A percentile compares a stretch with the other conserved stretches of the same genome.
These are phyloP conservation scores for Colaptes auratus DNA, from an alignment of 2,113 vertebrate species.

Conservation along the genomic window DNA sequence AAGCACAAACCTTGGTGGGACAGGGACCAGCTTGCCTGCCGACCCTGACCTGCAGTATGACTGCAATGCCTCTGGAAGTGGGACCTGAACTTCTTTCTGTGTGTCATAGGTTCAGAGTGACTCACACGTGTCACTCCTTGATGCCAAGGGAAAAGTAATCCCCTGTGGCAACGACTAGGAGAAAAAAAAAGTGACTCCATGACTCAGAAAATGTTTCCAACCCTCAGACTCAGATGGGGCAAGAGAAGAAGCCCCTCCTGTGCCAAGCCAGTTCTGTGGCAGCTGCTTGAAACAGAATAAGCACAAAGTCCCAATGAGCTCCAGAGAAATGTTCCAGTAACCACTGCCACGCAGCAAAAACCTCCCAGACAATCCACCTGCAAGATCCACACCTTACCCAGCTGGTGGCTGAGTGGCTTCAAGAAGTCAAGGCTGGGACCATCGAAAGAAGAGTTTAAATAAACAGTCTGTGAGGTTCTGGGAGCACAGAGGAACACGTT, in stretches of 20 bases:
- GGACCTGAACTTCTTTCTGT: background rate
- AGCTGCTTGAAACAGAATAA: background rate
- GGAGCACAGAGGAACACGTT: fast-evolving
- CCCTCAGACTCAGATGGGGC: background rate
- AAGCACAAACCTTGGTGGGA: background rate
- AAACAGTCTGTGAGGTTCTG: background rate
- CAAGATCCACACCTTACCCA: background rate
- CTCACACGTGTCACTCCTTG: fast-evolving
- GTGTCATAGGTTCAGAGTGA: background rate
- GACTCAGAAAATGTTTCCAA: background rate
- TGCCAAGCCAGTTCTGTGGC: background rate
- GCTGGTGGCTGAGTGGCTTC: fast-evolving
- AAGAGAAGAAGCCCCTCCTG: background rate
- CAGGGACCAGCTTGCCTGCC: background rate
- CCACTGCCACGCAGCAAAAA: background rate
- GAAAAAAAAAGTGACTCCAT: background rate
- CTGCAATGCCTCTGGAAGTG: background rate
- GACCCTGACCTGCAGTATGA: background rate
- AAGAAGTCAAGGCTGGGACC: background rate
- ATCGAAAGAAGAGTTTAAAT: background rate
- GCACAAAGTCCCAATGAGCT: background rate
- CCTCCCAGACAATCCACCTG: background rate
- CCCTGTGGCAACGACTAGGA: background rate
- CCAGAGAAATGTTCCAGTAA: background rate
- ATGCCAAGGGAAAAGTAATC: background rate